Evolutionary conservation across 2,797 vertebrate species (phyloP).

Genomic region (Malacoraja senta): DNA sequence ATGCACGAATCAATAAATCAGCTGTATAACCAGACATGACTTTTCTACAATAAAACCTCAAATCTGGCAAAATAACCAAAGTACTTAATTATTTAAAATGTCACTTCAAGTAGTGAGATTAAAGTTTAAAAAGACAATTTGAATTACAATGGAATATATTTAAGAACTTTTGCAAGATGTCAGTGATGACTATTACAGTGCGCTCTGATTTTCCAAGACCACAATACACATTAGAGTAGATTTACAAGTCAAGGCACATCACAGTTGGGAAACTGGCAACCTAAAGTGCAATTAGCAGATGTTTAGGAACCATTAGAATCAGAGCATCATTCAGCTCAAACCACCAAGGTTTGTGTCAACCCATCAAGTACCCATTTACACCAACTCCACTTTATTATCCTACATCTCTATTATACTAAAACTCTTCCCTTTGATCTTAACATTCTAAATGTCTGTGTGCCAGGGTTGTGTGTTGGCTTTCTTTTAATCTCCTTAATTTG

Average conservation of each 20-base stretch:
- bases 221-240: background rate
- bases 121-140: background rate
- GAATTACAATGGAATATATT: background rate
- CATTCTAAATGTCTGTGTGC: too few species aligned
- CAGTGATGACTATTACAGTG: background rate
- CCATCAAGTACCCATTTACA: too few species aligned
- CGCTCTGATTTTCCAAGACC: background rate
- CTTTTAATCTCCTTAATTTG: too few species aligned
- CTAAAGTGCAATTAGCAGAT: background rate
- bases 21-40: too few species aligned
- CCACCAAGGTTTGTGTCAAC: too few species aligned
- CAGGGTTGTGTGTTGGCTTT: too few species aligned
- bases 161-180: background rate
- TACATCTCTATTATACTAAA: too few species aligned
- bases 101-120: background rate
- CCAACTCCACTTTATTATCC: too few species aligned
- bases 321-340: too few species aligned
- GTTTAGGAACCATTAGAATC: background rate
- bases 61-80: background rate
- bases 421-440: too few species aligned
- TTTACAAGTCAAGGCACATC: background rate
- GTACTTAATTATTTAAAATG: background rate
- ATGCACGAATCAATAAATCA: background rate
- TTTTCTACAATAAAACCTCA: background rate
- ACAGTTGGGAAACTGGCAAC: background rate